phyloP scores from a whole-genome alignment of 1,140 invertebrate genomes.

The Venturia canescens region DNA sequence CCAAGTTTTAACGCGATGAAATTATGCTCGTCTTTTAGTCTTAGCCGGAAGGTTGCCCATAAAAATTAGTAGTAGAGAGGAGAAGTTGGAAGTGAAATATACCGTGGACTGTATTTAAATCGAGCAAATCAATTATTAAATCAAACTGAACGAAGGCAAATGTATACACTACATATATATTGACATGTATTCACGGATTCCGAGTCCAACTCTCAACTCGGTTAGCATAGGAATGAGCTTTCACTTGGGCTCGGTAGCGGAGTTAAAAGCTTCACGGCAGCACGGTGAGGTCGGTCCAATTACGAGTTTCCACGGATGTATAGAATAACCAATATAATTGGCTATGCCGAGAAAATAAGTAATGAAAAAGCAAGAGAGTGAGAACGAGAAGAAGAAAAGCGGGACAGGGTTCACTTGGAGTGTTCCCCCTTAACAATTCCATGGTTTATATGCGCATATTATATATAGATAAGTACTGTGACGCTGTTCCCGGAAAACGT shows the following conservation, averaged over 20 bases:
- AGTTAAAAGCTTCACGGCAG: neutral
- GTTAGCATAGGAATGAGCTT: neutral
- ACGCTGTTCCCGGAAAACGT: too few relatives aligned
- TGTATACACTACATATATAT: neutral
- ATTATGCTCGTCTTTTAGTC: too few relatives aligned
- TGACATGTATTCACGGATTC: too few relatives aligned
- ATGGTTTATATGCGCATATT: too few relatives aligned
- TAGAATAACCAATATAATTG: slow-evolving; percentile 23
- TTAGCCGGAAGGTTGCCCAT: too few relatives aligned
- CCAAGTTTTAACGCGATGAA: too few relatives aligned
- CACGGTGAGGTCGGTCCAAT: neutral
- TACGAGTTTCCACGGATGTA: neutral
- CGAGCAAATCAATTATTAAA: too few relatives aligned
- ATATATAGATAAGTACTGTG: too few relatives aligned
- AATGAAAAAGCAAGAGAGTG: neutral
- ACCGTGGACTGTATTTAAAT: too few relatives aligned
- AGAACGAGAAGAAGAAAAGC: neutral
- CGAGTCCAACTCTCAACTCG: neutral
- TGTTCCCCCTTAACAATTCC: too few relatives aligned
- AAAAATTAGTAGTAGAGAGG: too few relatives aligned
- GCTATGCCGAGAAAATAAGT: slow-evolving; percentile 11
- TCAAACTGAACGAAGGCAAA: neutral
- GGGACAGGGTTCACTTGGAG: neutral
- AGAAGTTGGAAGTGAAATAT: too few relatives aligned
- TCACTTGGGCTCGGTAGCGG: neutral